These are phyloP conservation scores for Actenoides lindsayi DNA, from an alignment of 2,113 vertebrate genomes.

Conservation along the genomic window DNA sequence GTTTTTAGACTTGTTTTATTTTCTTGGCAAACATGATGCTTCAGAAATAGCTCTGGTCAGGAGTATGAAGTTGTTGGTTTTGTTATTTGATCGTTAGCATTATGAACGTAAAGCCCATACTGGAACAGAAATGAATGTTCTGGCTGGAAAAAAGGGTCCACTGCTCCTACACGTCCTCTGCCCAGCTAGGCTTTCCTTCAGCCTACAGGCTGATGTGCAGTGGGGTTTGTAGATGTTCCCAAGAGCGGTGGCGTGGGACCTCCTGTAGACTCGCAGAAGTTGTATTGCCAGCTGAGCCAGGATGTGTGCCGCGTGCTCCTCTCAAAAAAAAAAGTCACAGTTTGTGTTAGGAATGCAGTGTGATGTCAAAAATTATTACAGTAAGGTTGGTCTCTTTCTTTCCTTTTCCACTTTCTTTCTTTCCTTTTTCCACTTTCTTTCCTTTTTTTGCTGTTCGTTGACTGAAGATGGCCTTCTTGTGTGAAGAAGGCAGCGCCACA, in stretches of 20 bases:
- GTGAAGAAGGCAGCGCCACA: rapidly evolving
- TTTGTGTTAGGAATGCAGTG: neutral
- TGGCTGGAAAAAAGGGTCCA: neutral
- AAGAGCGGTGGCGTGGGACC: rapidly evolving
- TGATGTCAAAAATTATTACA: neutral
- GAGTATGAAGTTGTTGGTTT: neutral
- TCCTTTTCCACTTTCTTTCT: neutral
- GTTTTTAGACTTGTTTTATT: neutral
- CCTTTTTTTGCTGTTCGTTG: neutral
- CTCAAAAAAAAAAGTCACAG: neutral
- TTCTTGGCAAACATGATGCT: neutral
- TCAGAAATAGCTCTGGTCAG: neutral
- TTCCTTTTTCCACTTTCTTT: neutral
- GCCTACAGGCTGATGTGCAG: neutral
- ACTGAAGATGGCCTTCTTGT: neutral
- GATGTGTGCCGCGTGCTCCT: neutral
- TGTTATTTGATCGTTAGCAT: neutral
- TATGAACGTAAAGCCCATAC: neutral
- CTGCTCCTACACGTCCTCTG: neutral
- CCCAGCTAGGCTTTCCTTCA: neutral
- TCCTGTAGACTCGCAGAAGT: neutral
- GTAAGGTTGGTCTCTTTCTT: rapidly evolving
- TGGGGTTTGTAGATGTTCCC: neutral
- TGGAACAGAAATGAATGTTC: neutral
- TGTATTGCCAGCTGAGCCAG: neutral